phyloP scores from a whole-genome alignment of 2,797 vertebrate genomes.

The Falco biarmicus region DNA sequence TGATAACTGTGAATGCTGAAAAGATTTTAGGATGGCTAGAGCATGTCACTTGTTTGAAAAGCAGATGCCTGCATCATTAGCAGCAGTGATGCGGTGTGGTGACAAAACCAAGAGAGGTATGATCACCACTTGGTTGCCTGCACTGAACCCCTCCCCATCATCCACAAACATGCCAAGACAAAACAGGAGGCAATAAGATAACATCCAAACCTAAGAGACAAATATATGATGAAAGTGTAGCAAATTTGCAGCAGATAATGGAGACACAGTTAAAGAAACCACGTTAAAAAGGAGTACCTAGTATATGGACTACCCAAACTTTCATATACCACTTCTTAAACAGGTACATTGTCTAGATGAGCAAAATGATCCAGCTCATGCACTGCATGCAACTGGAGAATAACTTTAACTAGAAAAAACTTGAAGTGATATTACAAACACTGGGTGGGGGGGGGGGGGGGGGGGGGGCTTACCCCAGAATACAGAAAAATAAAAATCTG shows the following conservation, averaged over 20 bases:
- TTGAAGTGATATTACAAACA: neutral
- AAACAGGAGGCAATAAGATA: neutral
- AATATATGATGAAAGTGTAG: neutral
- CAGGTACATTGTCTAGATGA: neutral
- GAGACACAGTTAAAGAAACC: neutral
- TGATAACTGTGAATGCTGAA: neutral
- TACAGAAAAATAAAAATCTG: neutral
- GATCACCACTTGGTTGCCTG: accelerated
- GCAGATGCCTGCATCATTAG: neutral
- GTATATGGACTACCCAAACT: neutral
- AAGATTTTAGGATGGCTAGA: neutral
- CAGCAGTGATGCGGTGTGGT: neutral
- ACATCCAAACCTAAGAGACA: neutral
- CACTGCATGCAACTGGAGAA: neutral
- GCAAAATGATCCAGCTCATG: neutral
- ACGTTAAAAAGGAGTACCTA: neutral
- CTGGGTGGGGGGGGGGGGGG: neutral
- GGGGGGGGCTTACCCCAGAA: neutral
- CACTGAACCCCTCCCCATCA: neutral
- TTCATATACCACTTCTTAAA: neutral
- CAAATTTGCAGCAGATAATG: neutral
- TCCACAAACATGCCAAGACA: neutral
- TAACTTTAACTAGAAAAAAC: neutral
- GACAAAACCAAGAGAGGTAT: neutral
- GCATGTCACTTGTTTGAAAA: neutral